phyloP scores from a whole-genome alignment of 2,113 vertebrate genomes.

The Accipiter virgatus region DNA sequence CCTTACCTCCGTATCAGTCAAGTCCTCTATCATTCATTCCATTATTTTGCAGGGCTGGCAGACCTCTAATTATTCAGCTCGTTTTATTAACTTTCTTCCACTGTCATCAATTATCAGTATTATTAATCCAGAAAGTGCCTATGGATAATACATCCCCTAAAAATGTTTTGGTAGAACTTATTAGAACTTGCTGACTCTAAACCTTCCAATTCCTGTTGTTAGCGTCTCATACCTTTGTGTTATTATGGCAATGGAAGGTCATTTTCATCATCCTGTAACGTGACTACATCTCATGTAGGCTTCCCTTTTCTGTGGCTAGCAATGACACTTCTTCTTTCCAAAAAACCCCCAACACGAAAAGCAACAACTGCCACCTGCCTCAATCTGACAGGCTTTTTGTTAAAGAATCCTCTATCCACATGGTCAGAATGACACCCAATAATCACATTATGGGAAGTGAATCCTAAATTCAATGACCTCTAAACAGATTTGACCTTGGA shows the following conservation, averaged over 20 bases:
- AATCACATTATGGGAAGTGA: fast-evolving
- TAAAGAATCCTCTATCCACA: fast-evolving
- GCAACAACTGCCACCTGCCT: neutral
- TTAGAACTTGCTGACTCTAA: constrained; percentile 33
- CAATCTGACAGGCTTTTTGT: fast-evolving
- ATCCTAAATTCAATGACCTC: neutral
- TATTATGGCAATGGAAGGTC: neutral
- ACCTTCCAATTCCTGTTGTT: neutral
- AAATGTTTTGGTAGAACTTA: constrained; percentile 32
- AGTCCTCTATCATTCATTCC: constrained; percentile 54
- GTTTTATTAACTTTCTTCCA: constrained; percentile 66
- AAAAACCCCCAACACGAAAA: neutral
- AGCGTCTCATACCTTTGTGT: neutral
- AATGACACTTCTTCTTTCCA: neutral
- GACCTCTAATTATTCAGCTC: constrained; percentile 62
- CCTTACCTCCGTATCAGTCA: constrained; percentile 60
- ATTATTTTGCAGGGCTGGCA: constrained; percentile 61
- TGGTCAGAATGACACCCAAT: neutral
- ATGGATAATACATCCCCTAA: constrained; percentile 18
- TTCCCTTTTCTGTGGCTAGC: neutral
- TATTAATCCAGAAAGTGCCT: constrained; percentile 58
- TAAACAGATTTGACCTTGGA: neutral
- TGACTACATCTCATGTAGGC: fast-evolving
- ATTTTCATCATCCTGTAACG: neutral
- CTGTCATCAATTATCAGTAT: constrained; percentile 62